phyloP scores from a whole-genome alignment of 2,113 vertebrate species.

The Sturnira hondurensis region DNA sequence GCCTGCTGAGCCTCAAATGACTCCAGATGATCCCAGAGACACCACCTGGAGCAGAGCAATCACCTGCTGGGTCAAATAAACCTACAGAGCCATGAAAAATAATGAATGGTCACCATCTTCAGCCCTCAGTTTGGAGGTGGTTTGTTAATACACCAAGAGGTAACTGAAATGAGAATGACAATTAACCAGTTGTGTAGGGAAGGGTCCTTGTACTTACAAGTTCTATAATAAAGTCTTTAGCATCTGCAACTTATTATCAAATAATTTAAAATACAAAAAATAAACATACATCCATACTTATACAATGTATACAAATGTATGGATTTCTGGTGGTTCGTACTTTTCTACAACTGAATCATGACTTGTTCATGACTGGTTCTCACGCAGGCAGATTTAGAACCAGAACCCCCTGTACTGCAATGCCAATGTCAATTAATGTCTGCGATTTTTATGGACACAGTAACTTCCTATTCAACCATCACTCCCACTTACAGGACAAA shows the following conservation, averaged over 20 bases:
- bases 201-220: neutral
- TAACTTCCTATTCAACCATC: neutral
- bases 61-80: neutral
- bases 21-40: neutral
- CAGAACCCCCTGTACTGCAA: neutral
- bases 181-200: too few species aligned
- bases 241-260: neutral
- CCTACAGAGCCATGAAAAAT: neutral
- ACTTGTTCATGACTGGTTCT: neutral
- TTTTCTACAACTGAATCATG: neutral
- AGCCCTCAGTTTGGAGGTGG: neutral
- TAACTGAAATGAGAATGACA: neutral
- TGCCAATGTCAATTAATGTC: neutral
- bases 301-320: neutral
- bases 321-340: neutral
- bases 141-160: neutral
- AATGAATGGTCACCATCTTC: neutral
- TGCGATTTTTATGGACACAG: rapidly evolving
- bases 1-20: neutral
- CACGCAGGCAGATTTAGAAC: neutral
- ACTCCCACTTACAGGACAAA: neutral
- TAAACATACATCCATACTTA: neutral
- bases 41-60: neutral
- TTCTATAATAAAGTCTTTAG: neutral
- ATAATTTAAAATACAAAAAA: neutral